Base-by-base conservation (phyloP, 2,113 vertebrate genomes). In the Lampris incognitus region DNA sequence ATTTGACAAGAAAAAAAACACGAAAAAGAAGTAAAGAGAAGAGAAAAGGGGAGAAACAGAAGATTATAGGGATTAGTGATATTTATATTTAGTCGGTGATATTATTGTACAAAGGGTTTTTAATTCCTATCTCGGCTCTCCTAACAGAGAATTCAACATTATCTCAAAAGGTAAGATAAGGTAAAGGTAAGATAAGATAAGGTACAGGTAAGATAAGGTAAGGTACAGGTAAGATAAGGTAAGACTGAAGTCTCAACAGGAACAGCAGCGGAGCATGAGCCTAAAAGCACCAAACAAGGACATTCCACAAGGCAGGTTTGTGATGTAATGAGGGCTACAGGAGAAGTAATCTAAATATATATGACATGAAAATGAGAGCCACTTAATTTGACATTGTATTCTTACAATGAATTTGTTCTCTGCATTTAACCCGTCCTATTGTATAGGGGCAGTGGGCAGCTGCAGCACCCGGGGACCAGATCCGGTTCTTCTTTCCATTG, bases 221-320 rank as follows among this genome's bases (percentile, higher is more conserved):
- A 9, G 6, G 36, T n/a, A 37, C n/a, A 49, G 44, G 9, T 13
- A 36, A 24, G 9, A 38, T 5, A 36, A 24, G 5, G 2, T 2
- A 24, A 37, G 39, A 3, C 24, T 24, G 5, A 6, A 6, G 6
- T 2, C 7, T 13, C 44, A n/a, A 4, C 9, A 4, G 10, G 51
- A 6, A 5, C 38, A 13, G 10, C 13, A 69, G 60, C 40, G n/a
- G 41, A 79, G 3, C 42, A 41, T 69, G 60, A 85, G 56, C 70
- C 74, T 70, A 75, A 75, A 74, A 75, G 63, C 63, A 72, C 56
- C 71, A 71, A 75, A 42, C 67, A 41, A 68, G 63, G 62, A 74
- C 7, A 57, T 65, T 41, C 51, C 4, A 54, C 51, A 54, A 54
- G n/a, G 10, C 2, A 71, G 38, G 37, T 24, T 24, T 24, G 24